These are phyloP conservation scores for Thrips palmi DNA, from an alignment of 1,140 invertebrate genomes.

Conservation along the genomic window DNA sequence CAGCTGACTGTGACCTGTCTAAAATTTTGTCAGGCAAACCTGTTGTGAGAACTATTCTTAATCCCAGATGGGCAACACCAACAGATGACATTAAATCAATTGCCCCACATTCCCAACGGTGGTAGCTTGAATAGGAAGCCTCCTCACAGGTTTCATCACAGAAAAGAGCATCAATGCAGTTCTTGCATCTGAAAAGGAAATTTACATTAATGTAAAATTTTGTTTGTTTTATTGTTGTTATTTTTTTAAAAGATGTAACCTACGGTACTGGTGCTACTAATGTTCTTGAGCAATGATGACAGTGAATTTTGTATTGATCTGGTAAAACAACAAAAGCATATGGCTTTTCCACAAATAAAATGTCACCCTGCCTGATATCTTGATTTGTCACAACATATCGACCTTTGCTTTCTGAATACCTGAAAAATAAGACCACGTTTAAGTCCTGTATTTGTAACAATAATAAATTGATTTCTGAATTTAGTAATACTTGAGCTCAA, in stretches of 20 bases:
- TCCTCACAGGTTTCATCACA: constrained; percentile 42
- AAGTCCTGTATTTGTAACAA: not conserved
- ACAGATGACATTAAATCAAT: constrained; percentile 40
- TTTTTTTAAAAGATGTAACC: too few species aligned
- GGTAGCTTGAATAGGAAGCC: constrained; percentile 37
- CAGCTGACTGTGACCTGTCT: too few species aligned
- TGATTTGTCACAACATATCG: constrained; percentile 30
- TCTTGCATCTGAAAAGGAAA: constrained; percentile 31
- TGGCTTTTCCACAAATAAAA: constrained; percentile 49
- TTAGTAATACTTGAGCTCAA: constrained; percentile 16
- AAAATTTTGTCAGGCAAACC: constrained; percentile 7
- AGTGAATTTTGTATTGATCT: constrained; percentile 25
- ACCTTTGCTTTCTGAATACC: constrained; percentile 25
- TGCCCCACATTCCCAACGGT: constrained; percentile 58
- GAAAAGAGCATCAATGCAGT: constrained; percentile 41
- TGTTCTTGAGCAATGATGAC: constrained; percentile 33
- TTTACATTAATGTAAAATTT: constrained; percentile 7
- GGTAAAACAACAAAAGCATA: constrained; percentile 39
- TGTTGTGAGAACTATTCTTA: constrained; percentile 37
- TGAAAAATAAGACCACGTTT: constrained; percentile 10
- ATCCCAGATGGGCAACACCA: constrained; percentile 56
- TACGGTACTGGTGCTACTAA: constrained; percentile 27
- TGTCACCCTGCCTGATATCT: constrained; percentile 37
- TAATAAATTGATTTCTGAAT: not conserved
- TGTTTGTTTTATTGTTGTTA: too few species aligned